These are phyloP conservation scores for crab-eating macaque (Macaca fascicularis) DNA, from an alignment of 2,113 vertebrate species.

Conservation along the genomic window T2T-MFA8v1.1 NC_088387.1:55409501-55410000, in stretches of 20 bases:
- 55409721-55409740: constrained; percentile 17
- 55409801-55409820: not conserved
- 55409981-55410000: constrained; percentile 14
- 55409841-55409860: not conserved
- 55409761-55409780: not conserved
- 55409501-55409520: not conserved
- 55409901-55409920: not conserved
- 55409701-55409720: not conserved
- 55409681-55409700: not conserved
- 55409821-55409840: not conserved
- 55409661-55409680: no score
- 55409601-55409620: not conserved
- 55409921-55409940: not conserved
- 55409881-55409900: not conserved
- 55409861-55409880: not conserved
- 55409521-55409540: not conserved
- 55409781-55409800: not conserved
- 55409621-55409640: not conserved
- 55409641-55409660: not conserved
- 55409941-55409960: not conserved
- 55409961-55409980: not conserved
- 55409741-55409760: not conserved
- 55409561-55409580: not conserved
- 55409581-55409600: not conserved
- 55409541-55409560: constrained; percentile 7